Conservation (phyloP, 2,888 invertebrate species). For the Eilema depressum region DNA sequence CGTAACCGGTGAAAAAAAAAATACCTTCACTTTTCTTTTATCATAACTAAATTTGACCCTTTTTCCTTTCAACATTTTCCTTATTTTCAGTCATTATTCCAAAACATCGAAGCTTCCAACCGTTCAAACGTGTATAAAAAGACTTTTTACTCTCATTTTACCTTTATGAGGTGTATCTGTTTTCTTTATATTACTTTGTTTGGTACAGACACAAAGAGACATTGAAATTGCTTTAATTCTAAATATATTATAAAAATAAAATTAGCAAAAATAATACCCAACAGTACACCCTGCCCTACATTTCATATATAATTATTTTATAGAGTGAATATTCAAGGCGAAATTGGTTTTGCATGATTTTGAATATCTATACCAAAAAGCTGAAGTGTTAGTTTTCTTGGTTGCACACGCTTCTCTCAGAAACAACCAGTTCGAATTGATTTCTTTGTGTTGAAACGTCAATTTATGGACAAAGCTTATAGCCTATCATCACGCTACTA, state of each 20-base stretch:
- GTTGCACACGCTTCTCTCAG: too few species aligned
- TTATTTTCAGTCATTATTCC: background rate
- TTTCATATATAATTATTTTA: background rate
- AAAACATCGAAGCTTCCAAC: background rate
- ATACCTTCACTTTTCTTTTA: background rate
- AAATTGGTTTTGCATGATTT: background rate
- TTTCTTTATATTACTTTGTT: background rate
- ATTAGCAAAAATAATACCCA: background rate
- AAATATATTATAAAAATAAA: too few species aligned
- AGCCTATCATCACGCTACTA: too few species aligned
- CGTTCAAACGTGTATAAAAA: background rate
- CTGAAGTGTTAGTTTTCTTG: too few species aligned
- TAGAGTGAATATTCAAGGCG: background rate
- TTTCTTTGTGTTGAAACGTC: too few species aligned
- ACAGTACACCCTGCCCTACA: background rate
- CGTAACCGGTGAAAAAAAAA: background rate
- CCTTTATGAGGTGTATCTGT: background rate
- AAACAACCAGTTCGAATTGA: too few species aligned
- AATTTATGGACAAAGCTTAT: too few species aligned
- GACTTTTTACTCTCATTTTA: background rate
- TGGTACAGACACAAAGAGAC: background rate
- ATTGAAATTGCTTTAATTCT: background rate
- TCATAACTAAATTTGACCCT: slow-evolving; percentile 1
- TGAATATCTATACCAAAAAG: too few species aligned
- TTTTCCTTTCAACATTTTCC: background rate